Percentiles rank a stretch among this genome's conserved stretches.
Conservation (phyloP, 2,113 vertebrate genomes). For the Irena cyanogastra region DNA sequence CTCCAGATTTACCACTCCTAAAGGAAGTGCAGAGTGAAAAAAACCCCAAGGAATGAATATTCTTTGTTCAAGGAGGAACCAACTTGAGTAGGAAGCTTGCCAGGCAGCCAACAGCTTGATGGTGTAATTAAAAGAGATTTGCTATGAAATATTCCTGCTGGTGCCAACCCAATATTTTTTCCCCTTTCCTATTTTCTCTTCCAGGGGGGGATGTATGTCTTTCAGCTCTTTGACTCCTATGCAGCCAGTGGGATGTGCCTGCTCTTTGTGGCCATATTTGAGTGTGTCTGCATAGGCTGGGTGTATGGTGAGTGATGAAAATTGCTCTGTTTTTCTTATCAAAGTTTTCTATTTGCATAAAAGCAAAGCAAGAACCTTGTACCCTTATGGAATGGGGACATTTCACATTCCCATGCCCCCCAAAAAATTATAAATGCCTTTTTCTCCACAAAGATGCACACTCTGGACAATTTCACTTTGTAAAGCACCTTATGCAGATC, state of each 20-base stretch:
- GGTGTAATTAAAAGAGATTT: background rate
- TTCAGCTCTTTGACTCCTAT: conserved; percentile 95
- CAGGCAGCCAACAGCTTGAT: background rate
- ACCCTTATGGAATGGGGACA: background rate
- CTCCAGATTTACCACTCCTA: background rate
- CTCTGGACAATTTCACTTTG: background rate
- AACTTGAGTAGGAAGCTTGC: background rate
- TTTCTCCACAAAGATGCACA: background rate
- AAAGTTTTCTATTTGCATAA: background rate
- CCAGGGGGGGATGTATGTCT: conserved; percentile 98
- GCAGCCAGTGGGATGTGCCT: conserved; percentile 98
- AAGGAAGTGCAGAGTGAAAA: background rate
- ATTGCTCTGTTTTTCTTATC: background rate
- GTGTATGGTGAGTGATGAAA: conserved; percentile 86
- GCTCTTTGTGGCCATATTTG: conserved; percentile 97
- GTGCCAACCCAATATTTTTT: background rate
- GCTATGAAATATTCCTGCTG: background rate
- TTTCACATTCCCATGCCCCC: background rate
- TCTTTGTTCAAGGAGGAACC: background rate
- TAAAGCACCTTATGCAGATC: background rate
- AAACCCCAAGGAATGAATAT: background rate
- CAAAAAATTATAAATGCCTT: background rate
- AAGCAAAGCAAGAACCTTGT: background rate
- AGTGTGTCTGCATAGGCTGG: conserved; percentile 97
- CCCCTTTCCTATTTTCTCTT: background rate